Conservation (phyloP, 2,888 invertebrate genomes). For the Nephrocerus scutellatus region DNA sequence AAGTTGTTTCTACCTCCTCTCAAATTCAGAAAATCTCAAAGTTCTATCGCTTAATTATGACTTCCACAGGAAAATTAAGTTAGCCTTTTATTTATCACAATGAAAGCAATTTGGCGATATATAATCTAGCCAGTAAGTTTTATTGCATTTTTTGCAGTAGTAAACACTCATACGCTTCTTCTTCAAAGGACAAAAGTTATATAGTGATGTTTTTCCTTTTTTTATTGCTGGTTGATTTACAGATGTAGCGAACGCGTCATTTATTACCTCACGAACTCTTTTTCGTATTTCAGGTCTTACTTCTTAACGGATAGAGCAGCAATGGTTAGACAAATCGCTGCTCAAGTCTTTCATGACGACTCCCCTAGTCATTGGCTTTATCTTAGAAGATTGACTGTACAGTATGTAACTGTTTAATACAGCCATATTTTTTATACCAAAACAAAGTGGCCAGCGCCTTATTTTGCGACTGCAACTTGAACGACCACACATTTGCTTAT, state of each 20-base stretch:
- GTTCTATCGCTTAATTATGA: background rate
- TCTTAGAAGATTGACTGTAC: constrained; percentile 9
- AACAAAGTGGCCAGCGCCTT: constrained; percentile 10
- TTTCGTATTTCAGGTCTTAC: constrained; percentile 10
- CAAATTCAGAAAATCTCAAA: background rate
- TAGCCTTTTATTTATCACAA: too few relatives aligned
- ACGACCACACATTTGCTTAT: constrained; percentile 14
- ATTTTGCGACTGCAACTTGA: constrained; percentile 14
- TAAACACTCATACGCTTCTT: constrained; percentile 8
- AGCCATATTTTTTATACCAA: constrained; percentile 15
- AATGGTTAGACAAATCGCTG: constrained; percentile 8
- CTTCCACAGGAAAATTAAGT: too few relatives aligned
- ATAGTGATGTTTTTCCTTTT: constrained; percentile 12
- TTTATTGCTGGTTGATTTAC: constrained; percentile 2
- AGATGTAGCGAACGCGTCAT: constrained; percentile 6
- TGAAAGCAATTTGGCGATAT: too few relatives aligned
- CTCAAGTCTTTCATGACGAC: constrained; percentile 7
- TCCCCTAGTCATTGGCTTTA: constrained; percentile 10
- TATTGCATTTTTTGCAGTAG: constrained; percentile 1
- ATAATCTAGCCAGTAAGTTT: constrained; percentile 3
- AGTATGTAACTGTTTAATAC: background rate
- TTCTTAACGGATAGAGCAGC: constrained; percentile 2
- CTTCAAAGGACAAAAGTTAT: constrained; percentile 7
- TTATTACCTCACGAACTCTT: constrained; percentile 13
- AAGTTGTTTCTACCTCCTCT: background rate